A percentile compares a stretch with the other conserved stretches of the same genome.
Evolutionary conservation across 1,140 invertebrate genomes (phyloP).

Genomic region (Heliconius nattereri): DNA sequence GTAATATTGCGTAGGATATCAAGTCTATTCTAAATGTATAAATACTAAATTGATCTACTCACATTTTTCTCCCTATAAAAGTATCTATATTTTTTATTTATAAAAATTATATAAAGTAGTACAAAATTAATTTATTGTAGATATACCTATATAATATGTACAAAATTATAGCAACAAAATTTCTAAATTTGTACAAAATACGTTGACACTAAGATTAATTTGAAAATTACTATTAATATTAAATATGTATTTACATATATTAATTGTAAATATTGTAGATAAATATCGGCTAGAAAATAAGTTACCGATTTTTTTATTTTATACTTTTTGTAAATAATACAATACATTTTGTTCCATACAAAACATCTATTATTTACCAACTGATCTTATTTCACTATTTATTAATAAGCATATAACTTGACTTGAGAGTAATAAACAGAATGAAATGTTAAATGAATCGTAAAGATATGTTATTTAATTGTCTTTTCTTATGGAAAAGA

Average conservation of each 20-base stretch:
- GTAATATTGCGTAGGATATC: no score
- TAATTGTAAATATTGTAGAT: conserved; percentile 68
- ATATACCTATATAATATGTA: conserved; percentile 52
- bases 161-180: conserved; percentile 50
- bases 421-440: no score
- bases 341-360: conserved; percentile 55
- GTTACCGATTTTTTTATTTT: conserved; percentile 41
- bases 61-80: no score
- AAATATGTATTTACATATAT: conserved; percentile 35
- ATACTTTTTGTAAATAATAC: conserved; percentile 45
- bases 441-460: no score
- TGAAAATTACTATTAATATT: conserved; percentile 40
- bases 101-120: conserved; percentile 41
- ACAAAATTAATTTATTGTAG: conserved; percentile 55
- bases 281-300: conserved; percentile 39
- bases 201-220: conserved; percentile 46
- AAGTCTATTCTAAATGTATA: no score
- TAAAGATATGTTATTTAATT: no score
- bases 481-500: no score
- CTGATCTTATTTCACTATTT: not conserved
- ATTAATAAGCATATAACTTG: no score
- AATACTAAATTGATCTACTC: no score
- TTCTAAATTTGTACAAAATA: conserved; percentile 47
- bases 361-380: conserved; percentile 21
- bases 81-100: not conserved